These are phyloP conservation scores for Epinotia nisella DNA, from an alignment of 2,888 invertebrate species.

Conservation along the genomic window DNA sequence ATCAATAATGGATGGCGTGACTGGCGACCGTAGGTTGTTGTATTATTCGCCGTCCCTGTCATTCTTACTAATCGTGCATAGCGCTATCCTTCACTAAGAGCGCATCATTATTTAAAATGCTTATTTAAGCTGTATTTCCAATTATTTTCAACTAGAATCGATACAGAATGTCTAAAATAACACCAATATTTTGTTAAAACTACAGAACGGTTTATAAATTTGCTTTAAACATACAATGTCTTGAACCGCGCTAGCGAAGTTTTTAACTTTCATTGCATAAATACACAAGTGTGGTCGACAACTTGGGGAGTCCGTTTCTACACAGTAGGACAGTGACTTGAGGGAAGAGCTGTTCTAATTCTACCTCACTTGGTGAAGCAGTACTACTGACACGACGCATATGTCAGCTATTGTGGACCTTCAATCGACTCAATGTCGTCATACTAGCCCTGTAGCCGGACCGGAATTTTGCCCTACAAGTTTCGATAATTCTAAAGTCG, in stretches of 20 bases:
- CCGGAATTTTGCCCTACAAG: no score
- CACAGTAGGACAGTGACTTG: conserved; percentile 42
- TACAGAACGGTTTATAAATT: neutral
- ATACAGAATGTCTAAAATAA: neutral
- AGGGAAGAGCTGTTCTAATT: conserved; percentile 40
- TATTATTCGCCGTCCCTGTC: conserved; percentile 25
- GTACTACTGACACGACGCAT: conserved; percentile 16
- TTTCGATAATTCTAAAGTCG: no score
- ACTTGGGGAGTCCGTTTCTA: conserved; percentile 46
- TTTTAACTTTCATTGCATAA: conserved; percentile 21
- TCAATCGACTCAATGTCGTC: conserved; percentile 2
- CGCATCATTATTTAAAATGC: conserved; percentile 3
- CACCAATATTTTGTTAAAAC: neutral
- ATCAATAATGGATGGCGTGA: conserved; percentile 37
- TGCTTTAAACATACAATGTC: neutral
- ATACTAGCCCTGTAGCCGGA: no score
- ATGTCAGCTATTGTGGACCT: conserved; percentile 33
- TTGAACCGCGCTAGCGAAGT: conserved; percentile 43
- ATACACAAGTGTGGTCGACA: neutral
- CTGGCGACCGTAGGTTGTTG: conserved; percentile 15
- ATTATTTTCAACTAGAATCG: neutral
- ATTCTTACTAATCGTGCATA: conserved; percentile 1
- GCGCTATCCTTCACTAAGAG: conserved; percentile 27
- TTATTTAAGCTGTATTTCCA: neutral
- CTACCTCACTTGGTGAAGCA: conserved; percentile 43